Evolutionary conservation across 2,888 invertebrate species (phyloP), one percentile per base, ranked within the genome.

Genomic region (Dastarcus helophoroides): DNA sequence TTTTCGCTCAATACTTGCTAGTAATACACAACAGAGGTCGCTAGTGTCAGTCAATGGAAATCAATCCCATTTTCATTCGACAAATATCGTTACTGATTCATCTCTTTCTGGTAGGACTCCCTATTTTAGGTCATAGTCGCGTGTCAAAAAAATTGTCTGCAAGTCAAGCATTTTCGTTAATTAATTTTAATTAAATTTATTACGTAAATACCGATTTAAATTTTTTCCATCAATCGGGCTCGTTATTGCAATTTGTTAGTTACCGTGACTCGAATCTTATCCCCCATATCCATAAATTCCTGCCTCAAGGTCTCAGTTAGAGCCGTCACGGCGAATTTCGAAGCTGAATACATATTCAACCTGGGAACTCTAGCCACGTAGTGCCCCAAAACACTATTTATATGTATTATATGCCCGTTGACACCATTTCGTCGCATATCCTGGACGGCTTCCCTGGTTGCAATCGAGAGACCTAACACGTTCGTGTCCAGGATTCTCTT

Each of bases 281-380:
- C 49, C 31, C 49, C 48, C 7, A 48, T 40, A 25, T 32, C 45
- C 29, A 52, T 38, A 25, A 59, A 39, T 38, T 59, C 59, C 37
- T 56, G 56, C n/a, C 58, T 40, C 13, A 58, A 41, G 29, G 53
- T 54, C 35, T 58, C 58, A 1, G 56, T 56, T 26, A 59, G 38
- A 14, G 56, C 56, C 4, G 51, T 53, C 29, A 58, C 48, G 3
- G 58, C 59, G 31, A 49, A 53, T 40, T 54, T 54, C 11, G 48
- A 47, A 4, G 51, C 51, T 2, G 49, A 34, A 29, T 54, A 54
- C 37, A 51, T 43, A 12, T 50, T 51, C 3, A 47, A 16, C 27
- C 37, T 30, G 3, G 49, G 48, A 1, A 44, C 32, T 22, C 42
- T 38, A 2, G 41, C 42, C 2, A 49, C 46, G 23, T 44, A 42